These are phyloP conservation scores for Drosophila fulvimacula DNA, from an alignment of 2,888 invertebrate genomes.

Conservation along the genomic window DNA sequence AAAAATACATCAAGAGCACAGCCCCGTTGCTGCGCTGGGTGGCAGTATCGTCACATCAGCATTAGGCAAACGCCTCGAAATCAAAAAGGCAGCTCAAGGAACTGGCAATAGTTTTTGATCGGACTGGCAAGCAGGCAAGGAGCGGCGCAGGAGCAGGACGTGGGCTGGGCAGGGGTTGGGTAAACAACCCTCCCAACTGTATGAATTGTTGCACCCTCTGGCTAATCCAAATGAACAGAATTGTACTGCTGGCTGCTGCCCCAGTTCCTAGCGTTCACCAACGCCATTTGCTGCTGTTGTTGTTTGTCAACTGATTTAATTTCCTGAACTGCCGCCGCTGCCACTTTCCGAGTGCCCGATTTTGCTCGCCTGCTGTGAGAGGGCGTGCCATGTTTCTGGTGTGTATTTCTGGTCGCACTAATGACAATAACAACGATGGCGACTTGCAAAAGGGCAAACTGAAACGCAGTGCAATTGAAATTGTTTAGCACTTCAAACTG, in stretches of 20 bases:
- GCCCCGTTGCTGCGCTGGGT: constrained; percentile 56
- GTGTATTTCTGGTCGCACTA: constrained; percentile 64
- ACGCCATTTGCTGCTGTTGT: constrained; percentile 67
- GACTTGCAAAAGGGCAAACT: constrained; percentile 72
- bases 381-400: constrained; percentile 66
- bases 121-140: neutral
- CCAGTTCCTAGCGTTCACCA: constrained; percentile 51
- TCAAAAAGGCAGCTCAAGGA: constrained; percentile 81
- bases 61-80: constrained; percentile 83
- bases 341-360: constrained; percentile 32
- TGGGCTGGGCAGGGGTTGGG: constrained; percentile 10
- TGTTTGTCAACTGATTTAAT: constrained; percentile 81
- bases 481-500: constrained; percentile 51
- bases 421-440: constrained; percentile 57
- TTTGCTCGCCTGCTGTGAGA: constrained; percentile 65
- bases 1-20: constrained; percentile 27
- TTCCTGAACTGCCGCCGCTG: constrained; percentile 59
- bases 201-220: constrained; percentile 58
- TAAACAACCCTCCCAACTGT: constrained; percentile 59
- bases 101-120: constrained; percentile 57
- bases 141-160: neutral
- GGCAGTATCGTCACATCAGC: constrained; percentile 82
- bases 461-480: constrained; percentile 46
- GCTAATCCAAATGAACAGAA: constrained; percentile 71
- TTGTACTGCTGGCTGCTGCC: constrained; percentile 14